These are phyloP conservation scores for Caenorhabditis sp. DNA, from an alignment of 2,888 invertebrate species.

Conservation along the genomic window DNA sequence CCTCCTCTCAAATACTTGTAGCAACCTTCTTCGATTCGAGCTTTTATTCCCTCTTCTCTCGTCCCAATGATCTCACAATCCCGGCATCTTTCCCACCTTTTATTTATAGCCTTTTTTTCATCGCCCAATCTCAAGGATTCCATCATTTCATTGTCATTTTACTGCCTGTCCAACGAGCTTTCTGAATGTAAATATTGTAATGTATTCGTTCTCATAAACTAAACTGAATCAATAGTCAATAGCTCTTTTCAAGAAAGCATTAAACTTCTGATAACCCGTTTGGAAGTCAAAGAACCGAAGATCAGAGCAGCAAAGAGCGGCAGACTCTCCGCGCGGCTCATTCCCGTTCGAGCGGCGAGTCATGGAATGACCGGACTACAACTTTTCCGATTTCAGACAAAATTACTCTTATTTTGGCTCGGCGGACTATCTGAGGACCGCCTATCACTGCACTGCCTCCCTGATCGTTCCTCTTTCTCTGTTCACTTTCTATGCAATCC, in stretches of 20 bases:
- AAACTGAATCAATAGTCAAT: too few relatives aligned
- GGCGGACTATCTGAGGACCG: slow-evolving; percentile 4
- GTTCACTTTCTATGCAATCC: slow-evolving; percentile 24
- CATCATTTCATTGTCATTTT: not conserved
- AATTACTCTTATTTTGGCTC: slow-evolving; percentile 17
- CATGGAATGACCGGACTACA: slow-evolving; percentile 13
- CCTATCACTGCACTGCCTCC: slow-evolving; percentile 33
- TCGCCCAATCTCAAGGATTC: slow-evolving; percentile 6
- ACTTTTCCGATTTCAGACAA: slow-evolving; percentile 1
- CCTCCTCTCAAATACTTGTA: slow-evolving; percentile 21
- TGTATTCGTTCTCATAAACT: not conserved
- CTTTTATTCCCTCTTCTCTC: slow-evolving; percentile 16
- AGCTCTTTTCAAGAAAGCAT: too few relatives aligned
- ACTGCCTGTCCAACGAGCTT: slow-evolving; percentile 31
- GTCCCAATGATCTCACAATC: slow-evolving; percentile 46
- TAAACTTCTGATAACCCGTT: not conserved
- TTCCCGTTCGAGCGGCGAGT: not conserved
- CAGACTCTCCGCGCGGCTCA: not conserved
- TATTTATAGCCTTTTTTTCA: slow-evolving; percentile 4
- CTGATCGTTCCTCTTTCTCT: slow-evolving; percentile 18
- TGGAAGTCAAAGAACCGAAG: not conserved
- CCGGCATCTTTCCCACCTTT: slow-evolving; percentile 36
- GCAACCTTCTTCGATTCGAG: not conserved
- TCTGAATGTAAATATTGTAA: not conserved
- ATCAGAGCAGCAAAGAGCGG: not conserved